Conservation (phyloP, 1,140 invertebrate species). For the Linepithema humile region DNA sequence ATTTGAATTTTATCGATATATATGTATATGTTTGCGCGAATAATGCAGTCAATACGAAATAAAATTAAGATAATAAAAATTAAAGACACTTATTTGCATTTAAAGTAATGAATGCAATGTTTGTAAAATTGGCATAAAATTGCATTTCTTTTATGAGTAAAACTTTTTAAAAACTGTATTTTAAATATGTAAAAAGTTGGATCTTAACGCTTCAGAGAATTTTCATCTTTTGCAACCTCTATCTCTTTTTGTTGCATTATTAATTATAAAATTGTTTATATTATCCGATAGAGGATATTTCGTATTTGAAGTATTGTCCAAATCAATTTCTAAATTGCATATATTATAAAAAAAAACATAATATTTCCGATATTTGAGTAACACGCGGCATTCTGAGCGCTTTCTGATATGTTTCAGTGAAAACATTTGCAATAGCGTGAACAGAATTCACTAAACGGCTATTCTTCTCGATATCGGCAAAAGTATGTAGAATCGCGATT, state of each 20-base stretch:
- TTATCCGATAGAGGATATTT: background rate
- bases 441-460: background rate
- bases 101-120: background rate
- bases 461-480: constrained; percentile 1
- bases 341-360: background rate
- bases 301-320: background rate
- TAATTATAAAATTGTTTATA: background rate
- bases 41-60: background rate
- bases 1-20: background rate
- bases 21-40: background rate
- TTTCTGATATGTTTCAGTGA: background rate
- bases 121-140: background rate
- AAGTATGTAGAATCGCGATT: constrained; percentile 49
- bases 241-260: background rate
- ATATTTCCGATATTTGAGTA: background rate
- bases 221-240: background rate
- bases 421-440: background rate
- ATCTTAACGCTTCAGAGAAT: background rate
- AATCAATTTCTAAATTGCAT: background rate
- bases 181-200: background rate
- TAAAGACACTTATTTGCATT: no score
- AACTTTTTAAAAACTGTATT: background rate
- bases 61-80: background rate
- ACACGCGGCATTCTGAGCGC: background rate
- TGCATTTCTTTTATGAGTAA: background rate